Base-by-base conservation (phyloP, 2,888 invertebrate genomes). In the Doris montereyensis region DNA sequence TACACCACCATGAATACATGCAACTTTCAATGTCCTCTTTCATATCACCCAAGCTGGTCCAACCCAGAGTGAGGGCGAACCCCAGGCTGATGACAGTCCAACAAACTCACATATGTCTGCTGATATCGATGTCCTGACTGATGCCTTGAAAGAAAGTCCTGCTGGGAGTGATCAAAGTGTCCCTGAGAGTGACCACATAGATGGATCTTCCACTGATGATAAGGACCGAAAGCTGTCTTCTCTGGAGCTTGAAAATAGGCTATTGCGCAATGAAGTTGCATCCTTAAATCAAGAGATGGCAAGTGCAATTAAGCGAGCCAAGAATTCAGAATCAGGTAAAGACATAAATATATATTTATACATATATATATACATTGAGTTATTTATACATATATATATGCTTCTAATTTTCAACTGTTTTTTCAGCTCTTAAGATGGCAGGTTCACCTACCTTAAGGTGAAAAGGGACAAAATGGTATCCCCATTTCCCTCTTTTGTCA, bases 251-350 rank as follows among this genome's bases (percentile, higher is more conserved):
- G 91, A 91, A 80, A 92, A 92, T 82, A 87, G 90, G 76, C 85
- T 92, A 79, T 88, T 93, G 75, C 91, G 91, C 83, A 93, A 92
- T 86, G 93, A 93, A 88, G 90, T 93, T 17, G 87, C 92, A 58
- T 92, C 92, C 70, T 88, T 93, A 1, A 93, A 93, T 84, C 92
- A 92, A 84, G 93, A 93, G 86, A 90, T 93, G 86, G 89, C 92
- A 2, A 87, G 92, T 72, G 87, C 93, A 5, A 88, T 93, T 26
- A 89, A 92, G 80, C 89, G 93, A 81, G 91, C 92, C 10, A 92
- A 92, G 85, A 90, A 90, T 68, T 90, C 92, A 58, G 92, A 93
- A 85, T 90, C 90, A 87, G 93, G 93, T 93, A 21, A n/a, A n/a
- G n/a, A n/a, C n/a, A n/a, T n/a, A n/a, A n/a, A n/a, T n/a, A n/a